Conservation (phyloP, 2,888 invertebrate species). For the Corbicula japonica region DNA sequence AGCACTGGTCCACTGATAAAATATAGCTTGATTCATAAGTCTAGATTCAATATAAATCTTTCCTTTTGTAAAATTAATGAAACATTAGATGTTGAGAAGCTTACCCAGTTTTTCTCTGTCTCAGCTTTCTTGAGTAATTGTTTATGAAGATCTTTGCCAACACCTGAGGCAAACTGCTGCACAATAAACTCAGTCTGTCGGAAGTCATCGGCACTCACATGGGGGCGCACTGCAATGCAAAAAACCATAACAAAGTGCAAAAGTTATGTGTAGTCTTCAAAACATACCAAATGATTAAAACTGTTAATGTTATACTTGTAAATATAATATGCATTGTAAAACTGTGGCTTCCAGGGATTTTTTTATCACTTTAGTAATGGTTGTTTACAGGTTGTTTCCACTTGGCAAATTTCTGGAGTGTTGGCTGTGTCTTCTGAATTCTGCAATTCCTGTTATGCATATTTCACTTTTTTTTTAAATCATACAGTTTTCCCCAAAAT, state of each 20-base stretch:
- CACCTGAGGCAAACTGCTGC: slow-evolving; percentile 87
- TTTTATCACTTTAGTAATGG: not conserved
- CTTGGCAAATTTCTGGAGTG: not conserved
- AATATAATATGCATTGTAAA: not conserved
- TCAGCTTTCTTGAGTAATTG: slow-evolving; percentile 87
- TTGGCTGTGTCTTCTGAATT: not conserved
- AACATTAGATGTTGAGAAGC: slow-evolving; percentile 43
- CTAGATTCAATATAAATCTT: no score
- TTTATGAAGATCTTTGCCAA: slow-evolving; percentile 88
- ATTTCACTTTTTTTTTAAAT: no score
- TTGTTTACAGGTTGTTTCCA: not conserved
- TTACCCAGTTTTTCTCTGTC: slow-evolving; percentile 88
- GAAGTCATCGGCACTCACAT: slow-evolving; percentile 87
- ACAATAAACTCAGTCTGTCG: slow-evolving; percentile 87
- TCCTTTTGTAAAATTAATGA: no score
- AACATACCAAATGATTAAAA: not conserved
- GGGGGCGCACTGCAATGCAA: slow-evolving; percentile 85
- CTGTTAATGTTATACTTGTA: no score
- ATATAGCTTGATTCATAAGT: no score
- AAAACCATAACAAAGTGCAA: not conserved
- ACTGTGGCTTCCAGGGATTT: not conserved
- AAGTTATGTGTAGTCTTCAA: not conserved
- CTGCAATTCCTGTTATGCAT: no score
- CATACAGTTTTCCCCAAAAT: no score
- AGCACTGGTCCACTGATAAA: no score